Evolutionary conservation across 2,888 invertebrate species (phyloP), one percentile per base, ranked within the genome.

Genomic region (Cheilosia scutellata): DNA sequence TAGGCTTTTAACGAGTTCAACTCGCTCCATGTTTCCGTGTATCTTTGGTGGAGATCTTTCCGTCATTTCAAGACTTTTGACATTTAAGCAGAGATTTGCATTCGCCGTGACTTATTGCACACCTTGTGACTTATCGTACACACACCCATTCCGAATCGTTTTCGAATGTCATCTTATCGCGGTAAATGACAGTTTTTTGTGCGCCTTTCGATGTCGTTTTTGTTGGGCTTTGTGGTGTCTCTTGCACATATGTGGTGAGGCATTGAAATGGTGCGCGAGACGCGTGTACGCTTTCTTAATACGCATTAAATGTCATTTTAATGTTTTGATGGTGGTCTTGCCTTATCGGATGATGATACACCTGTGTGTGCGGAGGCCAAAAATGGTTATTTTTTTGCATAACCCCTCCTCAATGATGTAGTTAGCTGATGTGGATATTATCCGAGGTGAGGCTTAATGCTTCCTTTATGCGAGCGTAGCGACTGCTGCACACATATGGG

Each of bases 301-400:
- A 86, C 86, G 86, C 86, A 86, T 82, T 86, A 86, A 82, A 86
- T 86, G 86, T 86, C 82, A 86, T 82, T 80, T 86, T 76, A 86
- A 77, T 82, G 76, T 82, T 86, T 76, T 49, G 80, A 71, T 57
- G 86, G 86, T 82, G 86, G 86, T 86, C 82, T 76, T 72, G 42
- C 80, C 86, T 84, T 86, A 86, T 86, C 86, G 80, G 82, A 77
- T 72, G 72, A 60, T 31, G 80, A 76, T 82, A 86, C 82, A 86
- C 86, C 82, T 82, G 82, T 82, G 76, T 82, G 76, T 63, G 82
- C 29, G 27, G 70, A 65, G 68, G 57, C 80, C 68, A 66, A 72
- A 86, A 82, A 86, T 82, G 82, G 66, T 66, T 51, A 51, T 27
- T 25, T 25, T 66, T 72, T 51, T 66, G 60, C 71, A 66, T 66